These are phyloP conservation scores for Noturus placidus DNA, from an alignment of 2,113 vertebrate species.

Conservation along the genomic window DNA sequence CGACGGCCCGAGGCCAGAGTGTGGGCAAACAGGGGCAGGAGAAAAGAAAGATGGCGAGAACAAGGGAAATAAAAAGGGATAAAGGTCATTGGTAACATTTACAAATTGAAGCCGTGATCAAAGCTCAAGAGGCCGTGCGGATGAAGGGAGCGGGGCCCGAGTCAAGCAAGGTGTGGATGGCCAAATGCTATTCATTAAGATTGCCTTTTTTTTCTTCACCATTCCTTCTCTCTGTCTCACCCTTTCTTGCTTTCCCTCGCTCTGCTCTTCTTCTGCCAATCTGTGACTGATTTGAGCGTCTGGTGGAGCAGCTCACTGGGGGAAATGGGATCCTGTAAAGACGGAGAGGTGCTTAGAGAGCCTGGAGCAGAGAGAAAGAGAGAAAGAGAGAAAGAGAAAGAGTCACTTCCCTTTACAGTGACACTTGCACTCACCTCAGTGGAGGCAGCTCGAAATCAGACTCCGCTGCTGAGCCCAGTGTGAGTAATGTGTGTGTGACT, in stretches of 20 bases:
- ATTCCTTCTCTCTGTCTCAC: conserved; percentile 35
- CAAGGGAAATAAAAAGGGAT: conserved; percentile 60
- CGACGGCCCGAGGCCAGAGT: conserved; percentile 76
- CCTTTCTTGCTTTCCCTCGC: conserved; percentile 54
- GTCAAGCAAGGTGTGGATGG: conserved; percentile 81
- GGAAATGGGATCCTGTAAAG: conserved; percentile 77
- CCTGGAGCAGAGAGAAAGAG: conserved; percentile 41
- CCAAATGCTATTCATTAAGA: conserved; percentile 86
- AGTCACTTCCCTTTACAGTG: conserved; percentile 84
- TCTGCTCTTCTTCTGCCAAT: conserved; percentile 79
- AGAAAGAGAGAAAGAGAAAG: conserved; percentile 50
- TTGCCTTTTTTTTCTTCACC: conserved; percentile 53
- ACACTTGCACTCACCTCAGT: conserved; percentile 77
- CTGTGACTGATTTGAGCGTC: conserved; percentile 92
- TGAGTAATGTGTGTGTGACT: conserved; percentile 64
- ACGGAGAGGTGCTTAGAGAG: conserved; percentile 43
- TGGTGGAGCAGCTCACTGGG: conserved; percentile 81
- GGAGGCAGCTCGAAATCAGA: conserved; percentile 69
- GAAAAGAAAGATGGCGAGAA: conserved; percentile 57
- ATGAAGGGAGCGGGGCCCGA: conserved; percentile 61
- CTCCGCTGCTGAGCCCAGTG: conserved; percentile 59
- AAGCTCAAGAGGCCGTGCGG: conserved; percentile 68
- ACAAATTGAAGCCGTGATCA: conserved; percentile 79
- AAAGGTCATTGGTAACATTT: conserved; percentile 76
- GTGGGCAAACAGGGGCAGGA: conserved; percentile 58